Evolutionary conservation across 2,113 vertebrate species (phyloP).

Genomic region (Etheostoma cragini): DNA sequence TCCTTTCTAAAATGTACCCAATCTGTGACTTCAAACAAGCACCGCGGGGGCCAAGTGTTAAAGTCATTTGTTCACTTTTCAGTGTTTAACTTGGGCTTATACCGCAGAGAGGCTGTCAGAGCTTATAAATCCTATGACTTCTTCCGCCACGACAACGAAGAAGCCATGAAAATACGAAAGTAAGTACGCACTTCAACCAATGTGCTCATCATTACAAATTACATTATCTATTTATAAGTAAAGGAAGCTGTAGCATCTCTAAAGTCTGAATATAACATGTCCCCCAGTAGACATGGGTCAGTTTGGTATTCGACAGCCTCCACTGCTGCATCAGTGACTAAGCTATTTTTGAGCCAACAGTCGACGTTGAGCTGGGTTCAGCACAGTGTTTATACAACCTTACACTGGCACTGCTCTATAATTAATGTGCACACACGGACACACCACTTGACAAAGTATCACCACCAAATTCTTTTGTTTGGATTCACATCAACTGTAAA

Average conservation of each 20-base stretch:
- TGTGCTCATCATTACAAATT: neutral
- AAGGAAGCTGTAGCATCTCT: neutral
- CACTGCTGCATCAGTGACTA: slow-evolving; percentile 65
- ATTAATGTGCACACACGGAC: neutral
- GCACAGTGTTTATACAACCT: neutral
- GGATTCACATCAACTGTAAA: neutral
- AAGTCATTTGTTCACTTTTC: slow-evolving; percentile 48
- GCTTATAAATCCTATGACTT: slow-evolving; percentile 97
- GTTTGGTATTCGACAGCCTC: slow-evolving; percentile 44
- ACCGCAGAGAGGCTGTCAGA: slow-evolving; percentile 93
- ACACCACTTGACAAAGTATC: neutral
- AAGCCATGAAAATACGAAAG: slow-evolving; percentile 98
- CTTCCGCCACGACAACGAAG: slow-evolving; percentile 96
- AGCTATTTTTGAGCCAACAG: slow-evolving; percentile 48
- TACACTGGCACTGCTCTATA: neutral
- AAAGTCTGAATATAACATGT: neutral
- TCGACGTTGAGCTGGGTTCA: slow-evolving; percentile 12
- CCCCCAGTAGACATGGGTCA: slow-evolving; percentile 10
- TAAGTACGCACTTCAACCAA: slow-evolving; percentile 77
- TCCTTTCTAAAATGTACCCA: neutral
- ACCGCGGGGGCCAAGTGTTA: neutral
- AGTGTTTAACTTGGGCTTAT: slow-evolving; percentile 98
- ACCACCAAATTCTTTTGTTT: neutral
- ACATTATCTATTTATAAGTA: neutral
- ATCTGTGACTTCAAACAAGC: neutral